Percentiles rank a stretch among this genome's conserved stretches.
Conservation (phyloP, 1,140 invertebrate genomes). For the Mizuhopecten yessoensis region DNA sequence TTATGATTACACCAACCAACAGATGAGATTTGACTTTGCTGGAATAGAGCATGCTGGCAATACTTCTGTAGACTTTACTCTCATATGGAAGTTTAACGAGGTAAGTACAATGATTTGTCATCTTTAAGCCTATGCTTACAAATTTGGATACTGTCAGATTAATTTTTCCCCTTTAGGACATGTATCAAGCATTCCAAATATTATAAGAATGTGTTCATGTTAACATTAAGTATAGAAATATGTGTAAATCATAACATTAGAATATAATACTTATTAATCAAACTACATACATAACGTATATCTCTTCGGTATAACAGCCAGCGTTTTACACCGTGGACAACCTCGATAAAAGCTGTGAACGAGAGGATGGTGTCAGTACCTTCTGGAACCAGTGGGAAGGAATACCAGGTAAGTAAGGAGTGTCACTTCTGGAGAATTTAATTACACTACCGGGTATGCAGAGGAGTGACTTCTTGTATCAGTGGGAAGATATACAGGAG, state of each 20-base stretch:
- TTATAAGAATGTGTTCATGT: too few species aligned
- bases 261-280: too few species aligned
- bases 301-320: not conserved
- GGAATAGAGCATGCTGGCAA: not conserved
- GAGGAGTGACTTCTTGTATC: too few species aligned
- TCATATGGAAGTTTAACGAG: constrained; percentile 25
- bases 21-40: not conserved
- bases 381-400: not conserved
- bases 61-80: not conserved
- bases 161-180: too few species aligned
- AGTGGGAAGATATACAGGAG: too few species aligned
- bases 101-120: not conserved
- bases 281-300: too few species aligned
- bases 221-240: not conserved
- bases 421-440: too few species aligned
- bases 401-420: not conserved
- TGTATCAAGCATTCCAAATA: too few species aligned
- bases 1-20: not conserved
- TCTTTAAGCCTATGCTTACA: not conserved
- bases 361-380: not conserved
- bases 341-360: not conserved
- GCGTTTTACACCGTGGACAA: not conserved
- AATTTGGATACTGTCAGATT: too few species aligned
- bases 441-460: too few species aligned
- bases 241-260: too few species aligned